Percentiles rank a stretch among this genome's conserved stretches.
phyloP scores from a whole-genome alignment of 1,140 invertebrate species.

The Ruditapes philippinarum region DNA sequence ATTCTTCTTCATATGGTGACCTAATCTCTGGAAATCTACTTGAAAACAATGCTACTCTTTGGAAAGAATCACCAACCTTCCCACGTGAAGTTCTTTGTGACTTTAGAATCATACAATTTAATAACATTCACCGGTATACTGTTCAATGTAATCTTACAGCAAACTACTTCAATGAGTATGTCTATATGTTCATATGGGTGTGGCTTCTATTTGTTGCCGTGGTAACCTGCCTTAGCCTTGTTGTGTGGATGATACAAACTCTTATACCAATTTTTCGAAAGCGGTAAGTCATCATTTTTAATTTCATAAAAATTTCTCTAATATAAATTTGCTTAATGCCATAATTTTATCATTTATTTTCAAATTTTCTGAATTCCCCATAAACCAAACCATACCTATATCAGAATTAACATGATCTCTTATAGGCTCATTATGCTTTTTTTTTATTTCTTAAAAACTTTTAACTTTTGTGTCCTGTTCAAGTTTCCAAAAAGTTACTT shows the following conservation, averaged over 20 bases:
- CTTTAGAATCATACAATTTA: background rate
- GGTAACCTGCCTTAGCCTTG: conserved; percentile 9
- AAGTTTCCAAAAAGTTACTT: too few species aligned
- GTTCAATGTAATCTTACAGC: conserved; percentile 33
- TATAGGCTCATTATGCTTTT: too few species aligned
- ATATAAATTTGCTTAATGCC: too few species aligned
- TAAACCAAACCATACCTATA: too few species aligned
- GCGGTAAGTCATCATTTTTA: conserved; percentile 4
- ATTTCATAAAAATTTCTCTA: too few species aligned
- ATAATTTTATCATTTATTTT: too few species aligned
- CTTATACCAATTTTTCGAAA: conserved; percentile 43
- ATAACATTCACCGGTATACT: background rate
- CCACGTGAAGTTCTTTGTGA: conserved; percentile 21
- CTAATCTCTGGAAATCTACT: conserved; percentile 6
- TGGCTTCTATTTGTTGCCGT: conserved; percentile 62
- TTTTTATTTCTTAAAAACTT: too few species aligned
- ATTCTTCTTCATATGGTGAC: conserved; percentile 25
- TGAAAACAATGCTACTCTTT: conserved; percentile 39
- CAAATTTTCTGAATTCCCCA: too few species aligned
- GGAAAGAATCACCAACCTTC: conserved; percentile 32
- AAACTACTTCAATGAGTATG: conserved; percentile 47
- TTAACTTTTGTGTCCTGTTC: too few species aligned
- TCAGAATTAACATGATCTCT: too few species aligned
- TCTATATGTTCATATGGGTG: conserved; percentile 52
- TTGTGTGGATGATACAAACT: conserved; percentile 18